Evolutionary conservation across 2,888 invertebrate genomes (phyloP).

Genomic region (Drosophila antonietae): DNA sequence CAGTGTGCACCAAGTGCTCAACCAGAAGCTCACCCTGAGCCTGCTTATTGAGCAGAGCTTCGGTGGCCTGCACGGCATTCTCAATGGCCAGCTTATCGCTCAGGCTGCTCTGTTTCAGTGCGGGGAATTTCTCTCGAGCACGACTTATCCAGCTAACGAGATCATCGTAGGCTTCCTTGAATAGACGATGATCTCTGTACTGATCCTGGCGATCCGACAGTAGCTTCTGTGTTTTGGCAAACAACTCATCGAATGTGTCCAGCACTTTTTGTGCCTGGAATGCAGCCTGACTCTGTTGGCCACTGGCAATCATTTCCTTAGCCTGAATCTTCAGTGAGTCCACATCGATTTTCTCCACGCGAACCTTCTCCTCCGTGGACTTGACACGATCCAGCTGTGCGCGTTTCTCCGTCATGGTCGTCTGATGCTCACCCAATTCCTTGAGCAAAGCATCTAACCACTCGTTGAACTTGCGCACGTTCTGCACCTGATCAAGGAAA

Average conservation of each 20-base stretch:
- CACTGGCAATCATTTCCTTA: slow-evolving; percentile 93
- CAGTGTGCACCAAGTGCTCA: slow-evolving; percentile 94
- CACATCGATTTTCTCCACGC: slow-evolving; percentile 95
- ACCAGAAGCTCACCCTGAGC: slow-evolving; percentile 95
- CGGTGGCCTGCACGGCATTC: slow-evolving; percentile 94
- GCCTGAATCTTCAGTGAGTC: slow-evolving; percentile 94
- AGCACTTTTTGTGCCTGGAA: slow-evolving; percentile 94
- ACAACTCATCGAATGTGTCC: slow-evolving; percentile 92
- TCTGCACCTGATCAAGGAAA: slow-evolving; percentile 94
- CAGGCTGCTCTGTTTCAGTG: slow-evolving; percentile 92
- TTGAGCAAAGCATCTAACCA: slow-evolving; percentile 90
- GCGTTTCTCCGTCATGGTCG: slow-evolving; percentile 94
- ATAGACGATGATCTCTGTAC: slow-evolving; percentile 93
- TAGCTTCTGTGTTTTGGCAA: slow-evolving; percentile 91
- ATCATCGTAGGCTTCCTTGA: slow-evolving; percentile 96
- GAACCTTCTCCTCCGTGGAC: slow-evolving; percentile 93
- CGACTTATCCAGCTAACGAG: slow-evolving; percentile 94
- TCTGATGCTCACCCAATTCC: slow-evolving; percentile 91
- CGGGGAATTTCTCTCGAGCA: slow-evolving; percentile 95
- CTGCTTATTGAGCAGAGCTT: slow-evolving; percentile 93
- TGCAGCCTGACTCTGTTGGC: slow-evolving; percentile 93
- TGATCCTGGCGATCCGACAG: slow-evolving; percentile 93
- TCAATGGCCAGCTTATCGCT: slow-evolving; percentile 95
- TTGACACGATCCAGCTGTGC: slow-evolving; percentile 94
- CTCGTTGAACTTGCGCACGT: slow-evolving; percentile 92